These are phyloP conservation scores for Entelurus aequoreus DNA, from an alignment of 2,113 vertebrate species.

Conservation along the genomic window DNA sequence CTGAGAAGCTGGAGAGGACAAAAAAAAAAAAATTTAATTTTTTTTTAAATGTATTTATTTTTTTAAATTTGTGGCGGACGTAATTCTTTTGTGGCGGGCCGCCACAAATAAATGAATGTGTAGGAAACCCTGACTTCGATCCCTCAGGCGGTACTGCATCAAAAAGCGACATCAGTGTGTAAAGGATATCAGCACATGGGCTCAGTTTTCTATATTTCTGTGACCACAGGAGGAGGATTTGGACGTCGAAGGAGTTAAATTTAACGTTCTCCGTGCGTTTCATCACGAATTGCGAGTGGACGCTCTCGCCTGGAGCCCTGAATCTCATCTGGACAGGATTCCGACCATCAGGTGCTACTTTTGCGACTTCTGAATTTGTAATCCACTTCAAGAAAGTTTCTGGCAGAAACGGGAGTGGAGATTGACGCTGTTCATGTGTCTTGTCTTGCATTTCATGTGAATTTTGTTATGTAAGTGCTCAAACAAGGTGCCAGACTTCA, in stretches of 20 bases:
- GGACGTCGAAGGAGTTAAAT: slow-evolving; percentile 84
- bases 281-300: slow-evolving; percentile 84
- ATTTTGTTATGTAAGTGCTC: slow-evolving; percentile 20
- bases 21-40: no score
- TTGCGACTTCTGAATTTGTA: no score
- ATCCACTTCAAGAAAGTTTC: background rate
- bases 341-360: slow-evolving; percentile 78
- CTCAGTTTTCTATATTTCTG: background rate
- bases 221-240: slow-evolving; percentile 83
- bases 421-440: background rate
- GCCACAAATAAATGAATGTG: no score
- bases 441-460: slow-evolving; percentile 1
- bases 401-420: no score
- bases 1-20: no score
- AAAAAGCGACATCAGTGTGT: no score
- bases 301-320: slow-evolving; percentile 91
- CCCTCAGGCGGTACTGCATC: no score
- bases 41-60: no score
- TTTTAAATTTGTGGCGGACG: no score
- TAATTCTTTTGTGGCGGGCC: no score
- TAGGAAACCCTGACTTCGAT: no score
- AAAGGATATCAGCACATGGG: no score
- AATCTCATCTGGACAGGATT: slow-evolving; percentile 83
- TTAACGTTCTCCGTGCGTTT: slow-evolving; percentile 80
- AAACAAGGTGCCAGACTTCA: slow-evolving; percentile 20